Conservation (phyloP, 1,140 invertebrate species). For the Rhyzopertha dominica region DNA sequence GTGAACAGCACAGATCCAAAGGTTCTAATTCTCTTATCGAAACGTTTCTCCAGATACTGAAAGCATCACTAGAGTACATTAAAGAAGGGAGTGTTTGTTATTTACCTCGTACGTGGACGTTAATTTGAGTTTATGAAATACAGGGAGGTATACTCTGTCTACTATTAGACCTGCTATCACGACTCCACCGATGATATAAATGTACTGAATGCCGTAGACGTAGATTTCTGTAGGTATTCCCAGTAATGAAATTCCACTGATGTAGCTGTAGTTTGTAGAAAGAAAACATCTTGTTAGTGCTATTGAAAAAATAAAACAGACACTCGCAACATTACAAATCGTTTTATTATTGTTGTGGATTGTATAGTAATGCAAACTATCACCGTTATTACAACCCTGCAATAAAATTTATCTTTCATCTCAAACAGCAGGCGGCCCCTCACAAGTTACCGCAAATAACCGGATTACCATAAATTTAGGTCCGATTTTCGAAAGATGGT, state of each 20-base stretch:
- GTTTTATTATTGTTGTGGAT: no score
- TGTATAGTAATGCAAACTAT: no score
- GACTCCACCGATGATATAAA: slow-evolving; percentile 57
- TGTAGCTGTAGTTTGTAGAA: slow-evolving; percentile 55
- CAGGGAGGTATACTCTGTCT: slow-evolving; percentile 67
- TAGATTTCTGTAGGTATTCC: slow-evolving; percentile 84
- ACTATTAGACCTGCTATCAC: slow-evolving; percentile 61
- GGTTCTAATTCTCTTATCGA: slow-evolving; percentile 62
- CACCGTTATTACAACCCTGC: no score
- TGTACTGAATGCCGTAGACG: slow-evolving; percentile 67
- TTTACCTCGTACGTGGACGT: slow-evolving; percentile 79
- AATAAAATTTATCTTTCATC: no score
- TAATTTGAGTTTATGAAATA: slow-evolving; percentile 73
- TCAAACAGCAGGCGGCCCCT: no score
- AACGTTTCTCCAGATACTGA: slow-evolving; percentile 76
- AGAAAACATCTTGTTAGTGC: slow-evolving; percentile 17
- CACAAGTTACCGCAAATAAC: no score
- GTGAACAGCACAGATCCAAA: slow-evolving; percentile 71
- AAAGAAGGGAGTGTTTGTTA: background rate
- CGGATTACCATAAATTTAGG: no score
- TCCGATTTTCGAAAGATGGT: no score
- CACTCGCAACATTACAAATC: no score
- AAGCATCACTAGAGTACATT: slow-evolving; percentile 39
- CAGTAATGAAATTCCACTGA: slow-evolving; percentile 59
- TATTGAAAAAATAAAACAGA: slow-evolving; percentile 4